phyloP scores from a whole-genome alignment of 2,113 vertebrate species.

The Mungos mungo region DNA sequence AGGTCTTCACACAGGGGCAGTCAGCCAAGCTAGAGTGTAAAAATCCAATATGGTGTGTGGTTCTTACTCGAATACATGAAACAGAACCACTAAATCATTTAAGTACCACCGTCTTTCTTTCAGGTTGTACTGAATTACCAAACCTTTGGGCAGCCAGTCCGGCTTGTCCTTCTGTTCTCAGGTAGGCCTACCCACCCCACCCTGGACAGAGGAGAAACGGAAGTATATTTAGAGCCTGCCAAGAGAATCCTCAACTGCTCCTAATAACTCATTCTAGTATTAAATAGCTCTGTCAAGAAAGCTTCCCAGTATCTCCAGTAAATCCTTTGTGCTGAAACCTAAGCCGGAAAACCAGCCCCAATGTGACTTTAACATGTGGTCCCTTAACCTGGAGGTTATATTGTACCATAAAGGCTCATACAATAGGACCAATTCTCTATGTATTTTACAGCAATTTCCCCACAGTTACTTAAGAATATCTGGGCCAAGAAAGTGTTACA shows the following conservation, averaged over 20 bases:
- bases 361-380: slow-evolving; percentile 53
- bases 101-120: background rate
- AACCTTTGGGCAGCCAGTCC: background rate
- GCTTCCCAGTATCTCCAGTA: slow-evolving; percentile 60
- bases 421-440: slow-evolving; percentile 39
- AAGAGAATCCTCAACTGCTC: slow-evolving; percentile 59
- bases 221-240: slow-evolving; percentile 26
- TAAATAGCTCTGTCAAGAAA: slow-evolving; percentile 67
- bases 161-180: background rate
- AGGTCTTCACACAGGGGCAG: slow-evolving; percentile 46
- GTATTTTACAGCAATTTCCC: slow-evolving; percentile 49
- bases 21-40: slow-evolving; percentile 35
- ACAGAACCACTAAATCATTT: background rate
- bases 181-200: slow-evolving; percentile 23
- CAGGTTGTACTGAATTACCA: slow-evolving; percentile 11
- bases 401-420: slow-evolving; percentile 13
- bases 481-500: slow-evolving; percentile 67
- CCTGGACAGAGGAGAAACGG: background rate
- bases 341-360: slow-evolving; percentile 58
- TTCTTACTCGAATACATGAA: background rate
- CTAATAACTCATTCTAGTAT: slow-evolving; percentile 66
- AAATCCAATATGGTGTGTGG: slow-evolving; percentile 46
- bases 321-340: slow-evolving; percentile 70
- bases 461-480: slow-evolving; percentile 42
- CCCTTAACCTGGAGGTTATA: slow-evolving; percentile 27